phyloP scores from a whole-genome alignment of 2,113 vertebrate genomes.

The Fukomys damarensis region DNA sequence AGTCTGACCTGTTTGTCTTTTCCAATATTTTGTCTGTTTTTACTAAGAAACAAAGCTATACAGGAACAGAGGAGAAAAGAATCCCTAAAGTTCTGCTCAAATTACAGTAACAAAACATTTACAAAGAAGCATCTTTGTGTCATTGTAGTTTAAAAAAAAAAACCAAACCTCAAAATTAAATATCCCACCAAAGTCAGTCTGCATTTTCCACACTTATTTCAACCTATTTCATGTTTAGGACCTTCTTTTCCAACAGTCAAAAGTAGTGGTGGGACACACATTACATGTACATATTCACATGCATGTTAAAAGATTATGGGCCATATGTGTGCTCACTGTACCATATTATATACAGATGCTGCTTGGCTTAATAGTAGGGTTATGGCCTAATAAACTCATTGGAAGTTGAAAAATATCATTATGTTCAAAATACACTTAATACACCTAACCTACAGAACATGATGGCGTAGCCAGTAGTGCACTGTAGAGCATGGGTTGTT shows the following conservation, averaged over 20 bases:
- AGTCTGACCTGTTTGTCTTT: background rate
- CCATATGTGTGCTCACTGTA: background rate
- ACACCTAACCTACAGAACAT: background rate
- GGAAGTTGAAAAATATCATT: background rate
- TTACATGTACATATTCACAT: background rate
- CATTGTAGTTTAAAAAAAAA: background rate
- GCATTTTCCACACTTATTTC: background rate
- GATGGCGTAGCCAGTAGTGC: no score
- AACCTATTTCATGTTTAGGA: conserved; percentile 30
- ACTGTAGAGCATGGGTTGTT: background rate
- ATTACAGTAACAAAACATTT: background rate
- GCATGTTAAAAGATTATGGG: background rate
- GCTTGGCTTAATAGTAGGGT: background rate
- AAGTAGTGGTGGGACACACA: background rate
- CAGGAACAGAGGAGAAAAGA: background rate
- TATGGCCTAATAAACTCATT: background rate
- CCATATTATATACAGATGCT: background rate
- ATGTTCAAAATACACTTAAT: background rate
- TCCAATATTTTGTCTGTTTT: background rate
- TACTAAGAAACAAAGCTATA: background rate
- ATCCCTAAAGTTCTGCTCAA: background rate
- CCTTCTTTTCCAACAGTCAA: background rate
- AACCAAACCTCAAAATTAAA: background rate
- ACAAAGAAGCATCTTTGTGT: background rate
- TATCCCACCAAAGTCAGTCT: background rate